Evolutionary conservation across 2,888 invertebrate species (phyloP).

Genomic region (Dioctria linearis): DNA sequence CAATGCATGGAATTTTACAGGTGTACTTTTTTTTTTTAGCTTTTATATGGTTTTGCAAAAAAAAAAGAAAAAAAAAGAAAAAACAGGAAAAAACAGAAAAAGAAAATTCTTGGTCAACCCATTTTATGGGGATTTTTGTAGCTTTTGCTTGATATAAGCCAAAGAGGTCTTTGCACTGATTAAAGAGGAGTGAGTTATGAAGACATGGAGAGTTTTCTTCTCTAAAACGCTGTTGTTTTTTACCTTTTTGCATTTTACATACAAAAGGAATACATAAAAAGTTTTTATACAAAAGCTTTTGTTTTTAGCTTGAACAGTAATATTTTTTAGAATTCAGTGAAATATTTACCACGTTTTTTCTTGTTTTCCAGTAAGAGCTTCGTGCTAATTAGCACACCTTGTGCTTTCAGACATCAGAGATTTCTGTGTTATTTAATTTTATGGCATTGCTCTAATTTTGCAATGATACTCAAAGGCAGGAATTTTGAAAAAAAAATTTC

Average conservation of each 20-base stretch:
- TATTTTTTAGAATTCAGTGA: conserved; percentile 34
- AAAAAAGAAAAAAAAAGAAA: not conserved
- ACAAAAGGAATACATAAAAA: conserved; percentile 23
- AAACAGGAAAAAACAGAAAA: not conserved
- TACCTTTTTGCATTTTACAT: conserved; percentile 15
- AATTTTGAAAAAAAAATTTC: too few species aligned
- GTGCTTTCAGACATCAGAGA: conserved; percentile 1
- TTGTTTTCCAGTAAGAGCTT: conserved; percentile 19
- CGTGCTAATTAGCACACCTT: conserved; percentile 33
- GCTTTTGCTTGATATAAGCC: not conserved
- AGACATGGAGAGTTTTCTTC: conserved; percentile 27
- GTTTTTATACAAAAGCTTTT: conserved; percentile 43
- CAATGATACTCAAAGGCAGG: not conserved
- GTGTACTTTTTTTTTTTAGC: conserved; percentile 43
- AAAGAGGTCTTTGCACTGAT: conserved; percentile 25
- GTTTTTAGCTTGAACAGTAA: conserved; percentile 18
- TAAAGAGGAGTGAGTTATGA: conserved; percentile 29
- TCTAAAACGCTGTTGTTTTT: conserved; percentile 18
- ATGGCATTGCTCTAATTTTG: conserved; percentile 16
- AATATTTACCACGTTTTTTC: conserved; percentile 26
- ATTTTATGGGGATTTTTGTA: conserved; percentile 27
- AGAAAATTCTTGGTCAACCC: conserved; percentile 28
- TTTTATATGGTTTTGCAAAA: conserved; percentile 36
- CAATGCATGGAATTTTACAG: conserved; percentile 44
- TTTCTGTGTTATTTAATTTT: conserved; percentile 35